phyloP scores from a whole-genome alignment of 2,797 vertebrate genomes.

The Megaceryle alcyon region DNA sequence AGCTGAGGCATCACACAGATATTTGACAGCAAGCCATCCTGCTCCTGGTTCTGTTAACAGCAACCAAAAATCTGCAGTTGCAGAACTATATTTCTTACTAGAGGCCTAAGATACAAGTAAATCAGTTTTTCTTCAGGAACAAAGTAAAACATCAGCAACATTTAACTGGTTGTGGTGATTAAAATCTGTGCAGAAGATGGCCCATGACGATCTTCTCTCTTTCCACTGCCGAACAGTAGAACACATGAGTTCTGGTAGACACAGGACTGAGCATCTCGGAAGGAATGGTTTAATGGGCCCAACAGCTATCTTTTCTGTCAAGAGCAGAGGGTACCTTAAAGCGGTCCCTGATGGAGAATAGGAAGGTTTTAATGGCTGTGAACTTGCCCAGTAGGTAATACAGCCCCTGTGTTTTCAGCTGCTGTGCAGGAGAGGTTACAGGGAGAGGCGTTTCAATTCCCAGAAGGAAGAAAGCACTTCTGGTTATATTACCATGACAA shows the following conservation, averaged over 20 bases:
- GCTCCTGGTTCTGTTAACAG: background rate
- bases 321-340: background rate
- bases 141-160: background rate
- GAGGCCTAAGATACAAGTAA: background rate
- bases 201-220: background rate
- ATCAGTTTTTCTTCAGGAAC: background rate
- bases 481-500: constrained; percentile 65
- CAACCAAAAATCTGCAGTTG: background rate
- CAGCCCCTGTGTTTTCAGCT: background rate
- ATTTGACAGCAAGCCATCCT: background rate
- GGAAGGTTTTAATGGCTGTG: background rate
- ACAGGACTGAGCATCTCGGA: background rate
- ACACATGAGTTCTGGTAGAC: background rate
- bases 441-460: constrained; percentile 46
- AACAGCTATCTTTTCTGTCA: background rate
- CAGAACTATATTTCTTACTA: background rate
- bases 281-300: background rate
- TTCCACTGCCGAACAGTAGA: background rate
- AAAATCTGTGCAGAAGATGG: background rate
- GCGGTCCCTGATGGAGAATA: background rate
- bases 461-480: constrained; percentile 54
- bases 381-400: background rate
- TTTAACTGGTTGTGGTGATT: background rate
- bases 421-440: constrained; percentile 2
- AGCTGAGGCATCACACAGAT: background rate